Base-by-base conservation (phyloP, 2,797 vertebrate genomes). In the Clarias laeviceps region DNA sequence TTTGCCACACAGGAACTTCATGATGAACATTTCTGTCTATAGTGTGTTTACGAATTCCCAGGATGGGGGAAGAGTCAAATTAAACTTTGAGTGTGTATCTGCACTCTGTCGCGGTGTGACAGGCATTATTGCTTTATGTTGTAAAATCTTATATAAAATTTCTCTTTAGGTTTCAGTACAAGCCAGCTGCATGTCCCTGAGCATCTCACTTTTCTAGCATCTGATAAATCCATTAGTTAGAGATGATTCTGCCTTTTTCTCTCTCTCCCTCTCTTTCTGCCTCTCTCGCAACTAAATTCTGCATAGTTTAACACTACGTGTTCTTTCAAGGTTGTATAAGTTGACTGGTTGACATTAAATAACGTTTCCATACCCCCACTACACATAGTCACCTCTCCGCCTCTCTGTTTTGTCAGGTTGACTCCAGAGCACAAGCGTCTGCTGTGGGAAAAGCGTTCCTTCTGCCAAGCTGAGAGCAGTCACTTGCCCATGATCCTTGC, bases 381-480 rank as follows among this genome's bases (percentile, higher is more conserved):
- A 17, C 72, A 56, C 2, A 4, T 59, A 3, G 9, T n/a, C 32
- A 62, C 5, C 12, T 59, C 12, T 79, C 61, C 45, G 37, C 45
- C 34, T 14, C 5, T 45, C 15, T 50, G 78, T 50, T 27, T 64
- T 65, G 40, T 50, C 82, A 99, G 98, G 97, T 89, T 99, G 94
- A 95, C 94, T 0, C 92, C 91, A 0, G 94, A 95, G 0, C 96
- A 99, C 87, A 94, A 93, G 89, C 97, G 96, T 59, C 91, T 95
- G 78, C 90, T 99, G 85, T 98, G 97, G 97, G 97, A 99, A 92
- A 98, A 97, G 91, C 96, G 96, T 0, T 96, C 96, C 57, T 98
- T 97, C 89, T 98, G 97, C 91, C 97, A 98, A 84, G 77, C 92
- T 0, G 94, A 97, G 56, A 94, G 96, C 8, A 95, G 96, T 0